Evolutionary conservation across 2,113 vertebrate species (phyloP).

Genomic region (Parotia lawesii): DNA sequence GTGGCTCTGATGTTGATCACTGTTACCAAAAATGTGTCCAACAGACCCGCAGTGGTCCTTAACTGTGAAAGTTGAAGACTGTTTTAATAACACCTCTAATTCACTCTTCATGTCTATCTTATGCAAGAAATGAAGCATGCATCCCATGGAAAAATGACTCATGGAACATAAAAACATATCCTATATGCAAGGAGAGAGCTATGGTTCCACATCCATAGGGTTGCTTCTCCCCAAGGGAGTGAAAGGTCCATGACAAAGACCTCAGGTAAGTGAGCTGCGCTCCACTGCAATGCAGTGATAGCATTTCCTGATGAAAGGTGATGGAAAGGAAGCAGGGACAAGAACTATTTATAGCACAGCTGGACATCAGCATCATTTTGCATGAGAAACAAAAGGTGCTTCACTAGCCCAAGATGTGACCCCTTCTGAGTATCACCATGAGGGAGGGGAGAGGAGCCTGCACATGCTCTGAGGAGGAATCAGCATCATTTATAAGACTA

Average conservation of each 20-base stretch:
- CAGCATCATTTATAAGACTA: not conserved
- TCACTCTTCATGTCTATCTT: not conserved
- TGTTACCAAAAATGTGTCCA: not conserved
- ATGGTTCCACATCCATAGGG: not conserved
- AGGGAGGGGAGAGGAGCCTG: not conserved
- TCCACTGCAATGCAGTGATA: rapidly evolving
- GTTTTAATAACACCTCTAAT: not conserved
- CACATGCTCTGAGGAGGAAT: rapidly evolving
- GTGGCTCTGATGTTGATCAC: not conserved
- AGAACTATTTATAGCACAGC: not conserved
- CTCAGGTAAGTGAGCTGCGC: not conserved
- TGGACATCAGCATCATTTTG: not conserved
- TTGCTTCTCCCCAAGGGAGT: not conserved
- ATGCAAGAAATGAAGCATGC: not conserved
- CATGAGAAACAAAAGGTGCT: not conserved
- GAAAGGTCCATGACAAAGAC: not conserved
- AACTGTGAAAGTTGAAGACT: not conserved
- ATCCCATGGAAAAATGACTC: not conserved
- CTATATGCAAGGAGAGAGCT: not conserved
- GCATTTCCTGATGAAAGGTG: not conserved
- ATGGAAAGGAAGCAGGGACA: not conserved
- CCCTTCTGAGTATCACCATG: not conserved
- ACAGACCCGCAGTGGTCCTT: not conserved
- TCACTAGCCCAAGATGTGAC: not conserved
- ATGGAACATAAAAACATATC: rapidly evolving